phyloP scores from a whole-genome alignment of 1,140 invertebrate genomes.

The Laodelphax striatellus region DNA sequence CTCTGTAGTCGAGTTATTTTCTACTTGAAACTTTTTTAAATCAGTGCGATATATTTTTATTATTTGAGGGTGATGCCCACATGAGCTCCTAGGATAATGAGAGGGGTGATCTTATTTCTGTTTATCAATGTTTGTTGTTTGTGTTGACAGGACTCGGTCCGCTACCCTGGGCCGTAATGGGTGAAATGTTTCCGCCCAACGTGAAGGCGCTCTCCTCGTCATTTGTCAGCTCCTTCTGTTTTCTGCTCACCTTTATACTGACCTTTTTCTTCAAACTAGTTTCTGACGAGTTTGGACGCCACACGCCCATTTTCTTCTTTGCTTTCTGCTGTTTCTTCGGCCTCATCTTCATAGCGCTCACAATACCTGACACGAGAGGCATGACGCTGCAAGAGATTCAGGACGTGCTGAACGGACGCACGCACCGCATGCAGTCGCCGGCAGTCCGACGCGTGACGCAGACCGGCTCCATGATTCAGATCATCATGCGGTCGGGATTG shows the following conservation, averaged over 20 bases:
- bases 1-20: too few relatives aligned
- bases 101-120: too few relatives aligned
- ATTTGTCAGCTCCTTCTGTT: constrained; percentile 62
- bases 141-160: constrained; percentile 54
- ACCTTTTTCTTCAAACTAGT: constrained; percentile 60
- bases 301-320: constrained; percentile 71
- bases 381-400: constrained; percentile 65
- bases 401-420: constrained; percentile 39
- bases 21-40: too few relatives aligned
- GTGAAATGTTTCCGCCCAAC: constrained; percentile 65
- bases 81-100: too few relatives aligned
- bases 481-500: background rate
- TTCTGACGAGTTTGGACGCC: constrained; percentile 42
- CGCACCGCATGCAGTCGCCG: background rate
- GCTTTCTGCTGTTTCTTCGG: constrained; percentile 51
- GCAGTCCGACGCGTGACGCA: background rate
- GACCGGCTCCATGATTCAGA: background rate
- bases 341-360: constrained; percentile 40
- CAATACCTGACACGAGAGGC: constrained; percentile 73
- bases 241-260: constrained; percentile 65
- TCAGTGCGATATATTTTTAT: too few relatives aligned
- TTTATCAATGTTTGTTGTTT: too few relatives aligned
- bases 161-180: constrained; percentile 72
- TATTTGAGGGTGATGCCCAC: too few relatives aligned
- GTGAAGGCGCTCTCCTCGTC: constrained; percentile 63